These are phyloP conservation scores for Drosophila persimilis DNA, from an alignment of 1,140 invertebrate species.

Conservation along the genomic window DNA sequence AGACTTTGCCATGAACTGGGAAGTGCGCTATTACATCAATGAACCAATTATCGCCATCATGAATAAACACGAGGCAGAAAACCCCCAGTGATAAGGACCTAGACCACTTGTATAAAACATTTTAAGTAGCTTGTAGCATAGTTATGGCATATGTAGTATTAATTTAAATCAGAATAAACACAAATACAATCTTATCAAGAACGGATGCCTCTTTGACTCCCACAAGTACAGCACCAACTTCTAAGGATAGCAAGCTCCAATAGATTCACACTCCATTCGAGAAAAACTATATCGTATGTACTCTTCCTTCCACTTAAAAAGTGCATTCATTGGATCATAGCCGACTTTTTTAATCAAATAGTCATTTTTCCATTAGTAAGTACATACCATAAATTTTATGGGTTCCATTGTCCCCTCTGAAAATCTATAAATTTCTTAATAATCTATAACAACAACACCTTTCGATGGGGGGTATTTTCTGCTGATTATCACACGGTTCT, in stretches of 20 bases:
- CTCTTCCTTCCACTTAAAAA: not conserved
- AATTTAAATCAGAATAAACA: constrained; percentile 2
- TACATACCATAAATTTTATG: constrained; percentile 17
- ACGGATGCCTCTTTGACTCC: constrained; percentile 17
- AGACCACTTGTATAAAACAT: not conserved
- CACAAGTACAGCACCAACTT: constrained; percentile 13
- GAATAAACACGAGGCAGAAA: constrained; percentile 45
- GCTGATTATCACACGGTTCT: constrained; percentile 7
- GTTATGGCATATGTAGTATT: not conserved
- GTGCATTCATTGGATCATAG: constrained; percentile 7
- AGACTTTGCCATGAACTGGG: constrained; percentile 83
- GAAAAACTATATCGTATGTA: not conserved
- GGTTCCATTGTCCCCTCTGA: not conserved
- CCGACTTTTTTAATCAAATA: constrained; percentile 20
- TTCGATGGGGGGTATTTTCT: constrained; percentile 15
- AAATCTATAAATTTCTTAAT: constrained; percentile 26
- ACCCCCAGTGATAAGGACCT: constrained; percentile 2
- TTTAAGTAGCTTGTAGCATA: not conserved
- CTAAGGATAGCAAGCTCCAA: constrained; percentile 1
- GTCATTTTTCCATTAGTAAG: constrained; percentile 1
- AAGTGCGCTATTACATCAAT: constrained; percentile 82
- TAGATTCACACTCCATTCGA: not conserved
- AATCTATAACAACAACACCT: not conserved
- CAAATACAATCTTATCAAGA: constrained; percentile 21
- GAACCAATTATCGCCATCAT: constrained; percentile 83